phyloP scores from a whole-genome alignment of 2,888 invertebrate genomes.

The Cheiracanthium punctorium region DNA sequence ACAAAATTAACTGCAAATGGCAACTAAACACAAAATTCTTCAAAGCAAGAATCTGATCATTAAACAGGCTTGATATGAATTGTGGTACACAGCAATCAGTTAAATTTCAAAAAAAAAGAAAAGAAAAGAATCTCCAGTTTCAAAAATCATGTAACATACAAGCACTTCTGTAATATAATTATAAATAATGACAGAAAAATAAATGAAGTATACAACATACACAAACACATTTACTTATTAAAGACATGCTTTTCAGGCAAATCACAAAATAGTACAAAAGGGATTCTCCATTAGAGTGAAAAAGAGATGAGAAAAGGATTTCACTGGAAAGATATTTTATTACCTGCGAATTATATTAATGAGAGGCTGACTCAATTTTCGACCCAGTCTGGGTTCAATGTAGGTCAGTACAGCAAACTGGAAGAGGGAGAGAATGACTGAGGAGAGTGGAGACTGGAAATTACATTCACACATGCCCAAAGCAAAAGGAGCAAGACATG shows the following conservation, averaged over 20 bases:
- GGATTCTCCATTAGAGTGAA: constrained; percentile 20
- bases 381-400: constrained; percentile 89
- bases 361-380: constrained; percentile 90
- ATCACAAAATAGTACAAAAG: constrained; percentile 12
- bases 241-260: constrained; percentile 9
- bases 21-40: constrained; percentile 1
- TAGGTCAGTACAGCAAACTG: constrained; percentile 92
- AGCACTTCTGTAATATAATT: background rate
- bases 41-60: background rate
- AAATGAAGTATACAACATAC: background rate
- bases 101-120: background rate
- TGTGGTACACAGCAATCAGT: background rate
- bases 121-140: no score
- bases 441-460: constrained; percentile 68
- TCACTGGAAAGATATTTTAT: constrained; percentile 73
- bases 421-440: constrained; percentile 70
- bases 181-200: background rate
- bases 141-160: no score
- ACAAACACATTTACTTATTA: constrained; percentile 7
- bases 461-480: constrained; percentile 67
- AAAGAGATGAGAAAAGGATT: constrained; percentile 58
- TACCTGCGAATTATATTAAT: constrained; percentile 95
- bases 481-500: constrained; percentile 65
- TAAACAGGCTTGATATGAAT: no score
- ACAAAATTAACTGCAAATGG: constrained; percentile 4